phyloP scores from a whole-genome alignment of 2,888 invertebrate species.

The Standfussiana lucernea region DNA sequence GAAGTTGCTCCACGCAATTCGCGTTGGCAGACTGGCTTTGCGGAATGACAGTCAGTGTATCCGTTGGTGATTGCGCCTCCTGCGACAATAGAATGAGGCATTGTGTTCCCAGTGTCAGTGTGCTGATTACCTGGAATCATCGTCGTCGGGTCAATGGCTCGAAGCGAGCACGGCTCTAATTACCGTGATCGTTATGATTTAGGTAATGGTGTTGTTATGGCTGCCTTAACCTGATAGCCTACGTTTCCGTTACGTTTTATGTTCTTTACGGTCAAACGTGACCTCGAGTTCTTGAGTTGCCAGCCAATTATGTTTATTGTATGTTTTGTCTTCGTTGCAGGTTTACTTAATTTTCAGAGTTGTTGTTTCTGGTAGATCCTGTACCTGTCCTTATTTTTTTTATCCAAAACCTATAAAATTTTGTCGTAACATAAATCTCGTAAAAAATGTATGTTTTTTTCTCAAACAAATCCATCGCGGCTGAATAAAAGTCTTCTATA shows the following conservation, averaged over 20 bases:
- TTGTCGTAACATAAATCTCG: constrained; percentile 13
- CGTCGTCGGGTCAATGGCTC: constrained; percentile 67
- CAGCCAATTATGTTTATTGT: constrained; percentile 47
- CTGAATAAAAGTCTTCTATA: constrained; percentile 42
- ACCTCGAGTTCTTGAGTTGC: constrained; percentile 37
- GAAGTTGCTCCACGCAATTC: constrained; percentile 45
- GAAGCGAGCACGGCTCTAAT: constrained; percentile 67
- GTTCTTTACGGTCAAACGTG: constrained; percentile 59
- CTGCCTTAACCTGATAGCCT: constrained; percentile 50
- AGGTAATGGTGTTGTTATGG: constrained; percentile 71
- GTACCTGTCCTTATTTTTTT: neutral
- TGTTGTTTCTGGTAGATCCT: neutral
- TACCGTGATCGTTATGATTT: constrained; percentile 76
- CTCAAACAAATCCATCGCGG: neutral
- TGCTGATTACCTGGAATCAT: constrained; percentile 68
- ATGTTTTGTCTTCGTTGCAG: constrained; percentile 15
- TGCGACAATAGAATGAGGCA: constrained; percentile 74
- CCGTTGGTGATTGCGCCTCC: constrained; percentile 61
- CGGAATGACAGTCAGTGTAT: constrained; percentile 62
- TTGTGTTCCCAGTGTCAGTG: constrained; percentile 72
- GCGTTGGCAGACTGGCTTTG: constrained; percentile 58
- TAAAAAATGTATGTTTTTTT: constrained; percentile 15
- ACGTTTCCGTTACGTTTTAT: constrained; percentile 67
- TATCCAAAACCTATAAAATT: neutral
- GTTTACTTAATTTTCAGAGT: neutral